Base-by-base conservation (phyloP, 1,140 invertebrate species). In the Uloborus diversus region DNA sequence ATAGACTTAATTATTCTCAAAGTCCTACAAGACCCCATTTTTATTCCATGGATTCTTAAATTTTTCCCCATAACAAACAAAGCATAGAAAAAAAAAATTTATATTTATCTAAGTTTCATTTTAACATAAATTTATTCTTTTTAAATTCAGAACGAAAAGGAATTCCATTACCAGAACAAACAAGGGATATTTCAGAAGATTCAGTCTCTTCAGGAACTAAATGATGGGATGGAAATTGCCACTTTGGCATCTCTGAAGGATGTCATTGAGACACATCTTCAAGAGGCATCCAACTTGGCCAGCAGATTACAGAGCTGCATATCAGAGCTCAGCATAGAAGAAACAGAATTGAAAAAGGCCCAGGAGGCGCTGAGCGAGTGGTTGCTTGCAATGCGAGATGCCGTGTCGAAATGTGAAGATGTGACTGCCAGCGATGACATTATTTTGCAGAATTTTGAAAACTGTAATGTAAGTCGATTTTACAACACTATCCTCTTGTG, bases 391-490 rank as follows among this genome's bases (percentile, higher is more conserved):
- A 81, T 86, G 49, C 85, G 86, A 69, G 96, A 97, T 85, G 90
- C 92, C 59, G 90, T 97, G 0, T 92, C 95, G 13, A 94, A 94
- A 86, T 96, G 94, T 86, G 96, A 98, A 85, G 94, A 97, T 86
- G 90, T 96, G 84, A 94, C 93, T 14, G 95, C 95, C 1, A 92
- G 94, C 82, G 94, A 95, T 85, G 89, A 90, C 3, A 94, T 94
- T 85, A 93, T 97, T 68, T 87, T 96, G 37, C 90, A 91, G 73
- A 89, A 94, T 81, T 88, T 96, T 7, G 90, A 93, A 80, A 82
- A 42, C 25, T 56, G 42, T 71, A 91, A 82, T 92, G 93, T 84
- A 90, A 92, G 56, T 82, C 3, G 11, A 23, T 37, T 64, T 64
- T n/a, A n/a, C n/a, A n/a, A n/a, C n/a, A n/a, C n/a, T n/a, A n/a